A percentile compares a stretch with the other conserved stretches of the same genome.
Conservation (phyloP, 1,140 invertebrate genomes). For the Steinernema khuongi region DNA sequence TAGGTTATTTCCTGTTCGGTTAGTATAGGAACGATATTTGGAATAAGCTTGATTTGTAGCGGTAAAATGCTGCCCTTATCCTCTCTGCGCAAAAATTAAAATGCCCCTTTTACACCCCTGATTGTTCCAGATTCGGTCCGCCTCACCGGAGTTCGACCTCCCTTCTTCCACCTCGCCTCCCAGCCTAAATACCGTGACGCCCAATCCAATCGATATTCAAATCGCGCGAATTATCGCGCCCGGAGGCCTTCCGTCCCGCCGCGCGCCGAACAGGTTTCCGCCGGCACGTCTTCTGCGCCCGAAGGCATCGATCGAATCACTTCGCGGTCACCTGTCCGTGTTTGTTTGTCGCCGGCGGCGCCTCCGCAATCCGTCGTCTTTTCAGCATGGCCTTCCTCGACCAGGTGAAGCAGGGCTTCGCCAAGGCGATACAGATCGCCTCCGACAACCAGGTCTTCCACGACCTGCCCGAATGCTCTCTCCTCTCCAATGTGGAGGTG, state of each 20-base stretch:
- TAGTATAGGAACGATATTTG: no score
- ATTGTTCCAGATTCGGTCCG: no score
- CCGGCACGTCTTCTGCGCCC: background rate
- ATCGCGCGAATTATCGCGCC: background rate
- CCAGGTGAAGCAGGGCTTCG: slow-evolving; percentile 34
- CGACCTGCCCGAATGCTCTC: slow-evolving; percentile 46
- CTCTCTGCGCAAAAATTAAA: no score
- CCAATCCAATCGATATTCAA: slow-evolving; percentile 8
- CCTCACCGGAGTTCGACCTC: no score
- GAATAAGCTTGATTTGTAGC: no score
- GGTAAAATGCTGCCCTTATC: no score
- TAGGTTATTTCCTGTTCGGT: no score
- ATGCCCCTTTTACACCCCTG: no score
- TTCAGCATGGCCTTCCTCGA: slow-evolving; percentile 32
- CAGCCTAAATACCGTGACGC: background rate
- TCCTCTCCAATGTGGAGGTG: slow-evolving; percentile 29
- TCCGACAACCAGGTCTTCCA: slow-evolving; percentile 40
- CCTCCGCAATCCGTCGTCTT: no score
- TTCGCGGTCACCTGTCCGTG: background rate
- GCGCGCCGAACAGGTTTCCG: slow-evolving; percentile 8
- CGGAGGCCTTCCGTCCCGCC: background rate
- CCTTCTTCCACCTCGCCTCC: no score
- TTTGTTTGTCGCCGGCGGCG: no score
- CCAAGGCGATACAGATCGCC: slow-evolving; percentile 45
- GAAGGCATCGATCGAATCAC: slow-evolving; percentile 3